Base-by-base conservation (phyloP, 2,888 invertebrate species). In the Lordiphosa fenestrarum region DNA sequence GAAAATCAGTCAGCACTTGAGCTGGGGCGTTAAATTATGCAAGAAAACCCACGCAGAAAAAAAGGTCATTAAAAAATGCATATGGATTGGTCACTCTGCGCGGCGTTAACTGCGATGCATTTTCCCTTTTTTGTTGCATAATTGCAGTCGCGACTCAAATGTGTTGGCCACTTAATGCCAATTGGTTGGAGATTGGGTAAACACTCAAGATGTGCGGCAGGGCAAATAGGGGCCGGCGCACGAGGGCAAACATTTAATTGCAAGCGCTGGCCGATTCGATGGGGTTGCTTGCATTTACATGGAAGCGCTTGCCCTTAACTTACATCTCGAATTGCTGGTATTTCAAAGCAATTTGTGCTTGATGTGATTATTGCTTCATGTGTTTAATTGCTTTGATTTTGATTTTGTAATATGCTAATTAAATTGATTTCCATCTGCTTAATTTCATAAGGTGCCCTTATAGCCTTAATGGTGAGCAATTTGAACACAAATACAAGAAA, bases 11-110 rank as follows among this genome's bases (percentile, higher is more conserved):
- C 84, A 63, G 40, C 62, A 57, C 67, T 80, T 58, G 46, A 58
- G 69, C 39, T 65, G 60, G 72, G 65, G 66, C 54, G 62, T 68
- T 82, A 81, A 76, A 77, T 73, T 81, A 77, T 71, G 78, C 74
- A 73, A 68, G 71, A 63, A 33, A 6, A 2, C 13, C 36, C 10
- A 48, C 7, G 30, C 41, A 30, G 25, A 19, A 41, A 46, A 53
- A 47, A 35, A 12, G 46, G 56, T 76, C 64, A 81, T 73, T 73
- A 76, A 72, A 62, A 56, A 40, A 9, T 25, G 47, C 15, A 48
- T 15, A 52, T 37, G 46, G 53, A 48, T 48, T 56, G 64, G 64
- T 59, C 64, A 69, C 46, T 59, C 35, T 33, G 36, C 12, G 38
- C 21, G 59, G 66, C 30, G 51, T 55, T 65, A 44, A 66, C 67